Percentiles rank a stretch among this genome's conserved stretches.
Evolutionary conservation across 35 echinoderm and acorn worm genomes (phyloP).

Genomic region (Ophiothrix spiculata): DNA sequence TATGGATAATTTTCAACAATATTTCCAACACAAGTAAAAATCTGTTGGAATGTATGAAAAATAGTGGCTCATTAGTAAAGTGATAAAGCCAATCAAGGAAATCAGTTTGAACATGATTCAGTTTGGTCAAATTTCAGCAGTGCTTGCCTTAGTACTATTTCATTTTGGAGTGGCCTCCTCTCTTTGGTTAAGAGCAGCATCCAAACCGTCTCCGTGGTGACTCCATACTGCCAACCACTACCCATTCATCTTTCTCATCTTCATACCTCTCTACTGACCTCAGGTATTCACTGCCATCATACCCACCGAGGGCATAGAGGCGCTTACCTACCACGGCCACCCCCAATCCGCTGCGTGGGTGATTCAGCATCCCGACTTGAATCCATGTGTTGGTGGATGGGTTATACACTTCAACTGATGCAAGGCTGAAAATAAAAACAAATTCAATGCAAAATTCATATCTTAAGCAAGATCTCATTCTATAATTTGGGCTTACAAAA

Average conservation of each 20-base stretch:
- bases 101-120: no score
- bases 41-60: no score
- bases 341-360: constrained; percentile 83
- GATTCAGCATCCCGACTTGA: constrained; percentile 35
- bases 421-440: constrained; percentile 53
- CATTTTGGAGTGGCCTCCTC: no score
- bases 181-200: constrained; percentile 58
- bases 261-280: constrained; percentile 88
- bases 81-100: no score
- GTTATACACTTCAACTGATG: constrained; percentile 88
- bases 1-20: no score
- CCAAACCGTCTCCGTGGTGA: constrained; percentile 73
- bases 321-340: constrained; percentile 66
- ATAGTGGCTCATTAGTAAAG: no score
- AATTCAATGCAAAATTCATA: no score
- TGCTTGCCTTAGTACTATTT: no score
- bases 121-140: no score
- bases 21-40: no score
- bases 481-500: no score
- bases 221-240: constrained; percentile 76
- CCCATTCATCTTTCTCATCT: constrained; percentile 78
- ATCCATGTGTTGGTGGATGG: constrained; percentile 65
- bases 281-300: constrained; percentile 73
- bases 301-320: constrained; percentile 86
- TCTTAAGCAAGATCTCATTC: no score